These are phyloP conservation scores for Diphyllodes magnificus DNA, from an alignment of 2,113 vertebrate species.

Conservation along the genomic window DNA sequence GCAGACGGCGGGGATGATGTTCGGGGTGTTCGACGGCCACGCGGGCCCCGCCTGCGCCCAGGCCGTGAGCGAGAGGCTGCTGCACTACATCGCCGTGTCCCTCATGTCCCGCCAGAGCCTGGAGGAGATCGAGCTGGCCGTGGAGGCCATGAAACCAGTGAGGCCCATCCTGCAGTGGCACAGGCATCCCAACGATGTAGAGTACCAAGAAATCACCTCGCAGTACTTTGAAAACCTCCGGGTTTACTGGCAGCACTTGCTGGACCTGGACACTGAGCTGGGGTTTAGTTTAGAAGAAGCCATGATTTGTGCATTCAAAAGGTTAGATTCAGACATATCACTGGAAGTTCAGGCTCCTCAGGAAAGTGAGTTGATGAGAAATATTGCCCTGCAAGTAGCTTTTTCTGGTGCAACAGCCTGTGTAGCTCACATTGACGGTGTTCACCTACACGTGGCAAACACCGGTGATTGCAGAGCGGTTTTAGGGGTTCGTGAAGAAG, in stretches of 20 bases:
- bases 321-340: conserved; percentile 89
- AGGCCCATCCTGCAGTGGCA: conserved; percentile 89
- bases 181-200: conserved; percentile 80
- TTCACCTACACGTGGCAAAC: conserved; percentile 88
- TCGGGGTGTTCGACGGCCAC: conserved; percentile 93
- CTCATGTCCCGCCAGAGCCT: conserved; percentile 83
- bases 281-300: conserved; percentile 83
- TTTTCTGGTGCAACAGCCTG: conserved; percentile 92
- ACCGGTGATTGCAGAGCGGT: conserved; percentile 87
- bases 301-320: conserved; percentile 83
- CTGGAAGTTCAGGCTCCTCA: conserved; percentile 89
- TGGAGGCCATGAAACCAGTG: conserved; percentile 80
- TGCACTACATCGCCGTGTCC: conserved; percentile 86
- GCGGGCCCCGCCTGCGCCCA: conserved; percentile 90
- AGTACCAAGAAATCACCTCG: conserved; percentile 79
- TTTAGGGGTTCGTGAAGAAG: conserved; percentile 81
- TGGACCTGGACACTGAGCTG: conserved; percentile 78
- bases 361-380: conserved; percentile 80
- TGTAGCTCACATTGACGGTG: conserved; percentile 80
- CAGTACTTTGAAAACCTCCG: conserved; percentile 86
- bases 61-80: conserved; percentile 87
- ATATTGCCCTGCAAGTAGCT: conserved; percentile 87
- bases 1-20: conserved; percentile 88
- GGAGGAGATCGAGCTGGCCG: conserved; percentile 83
- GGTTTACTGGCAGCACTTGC: conserved; percentile 92